These are phyloP conservation scores for Strix occidentalis DNA, from an alignment of 2,797 vertebrate species.

Conservation along the genomic window DNA sequence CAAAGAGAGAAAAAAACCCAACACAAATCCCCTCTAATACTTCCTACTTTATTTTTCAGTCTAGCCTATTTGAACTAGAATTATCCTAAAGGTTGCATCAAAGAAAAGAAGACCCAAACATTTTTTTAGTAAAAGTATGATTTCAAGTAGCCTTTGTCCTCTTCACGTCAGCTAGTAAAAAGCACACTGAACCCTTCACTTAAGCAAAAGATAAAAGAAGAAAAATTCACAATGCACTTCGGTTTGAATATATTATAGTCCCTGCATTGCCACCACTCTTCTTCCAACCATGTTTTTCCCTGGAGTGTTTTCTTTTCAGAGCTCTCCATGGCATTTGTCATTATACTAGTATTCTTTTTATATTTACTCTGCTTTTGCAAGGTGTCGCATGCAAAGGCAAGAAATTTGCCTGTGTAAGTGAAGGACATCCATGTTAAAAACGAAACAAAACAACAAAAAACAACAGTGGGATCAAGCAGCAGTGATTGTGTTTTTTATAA, in stretches of 20 bases:
- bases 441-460: neutral
- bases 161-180: neutral
- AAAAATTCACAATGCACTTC: neutral
- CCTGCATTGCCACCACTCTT: neutral
- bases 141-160: conserved; percentile 4
- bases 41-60: neutral
- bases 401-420: conserved; percentile 19
- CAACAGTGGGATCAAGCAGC: neutral
- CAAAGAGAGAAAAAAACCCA: neutral
- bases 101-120: neutral
- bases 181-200: neutral
- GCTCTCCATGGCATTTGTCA: neutral
- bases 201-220: neutral
- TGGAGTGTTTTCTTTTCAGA: conserved; percentile 11
- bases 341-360: neutral
- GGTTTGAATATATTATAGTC: neutral
- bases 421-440: neutral
- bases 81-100: neutral
- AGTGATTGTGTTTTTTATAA: neutral
- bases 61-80: neutral
- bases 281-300: conserved; percentile 37
- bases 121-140: neutral
- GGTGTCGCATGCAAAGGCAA: neutral
- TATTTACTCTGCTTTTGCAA: conserved; percentile 4
- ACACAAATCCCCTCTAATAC: neutral